phyloP scores from a whole-genome alignment of 2,888 invertebrate species.

The Willowsia nigromaculata region DNA sequence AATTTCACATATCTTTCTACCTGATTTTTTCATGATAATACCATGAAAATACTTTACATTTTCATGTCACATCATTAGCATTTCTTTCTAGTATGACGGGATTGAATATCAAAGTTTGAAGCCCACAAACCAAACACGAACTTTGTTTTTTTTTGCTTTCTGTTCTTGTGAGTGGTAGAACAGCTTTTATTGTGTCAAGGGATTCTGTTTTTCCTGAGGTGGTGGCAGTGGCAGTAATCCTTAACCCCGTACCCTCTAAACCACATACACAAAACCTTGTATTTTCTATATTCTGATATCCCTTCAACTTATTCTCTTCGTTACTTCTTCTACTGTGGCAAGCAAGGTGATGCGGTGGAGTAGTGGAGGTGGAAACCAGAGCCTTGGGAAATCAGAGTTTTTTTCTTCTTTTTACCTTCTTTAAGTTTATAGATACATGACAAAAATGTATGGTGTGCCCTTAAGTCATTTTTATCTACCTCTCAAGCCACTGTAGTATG shows the following conservation, averaged over 20 bases:
- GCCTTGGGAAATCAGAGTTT: slow-evolving; percentile 48
- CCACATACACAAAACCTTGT: neutral
- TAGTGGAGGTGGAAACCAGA: slow-evolving; percentile 27
- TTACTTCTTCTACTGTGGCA: neutral
- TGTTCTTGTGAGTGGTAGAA: neutral
- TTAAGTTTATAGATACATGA: neutral
- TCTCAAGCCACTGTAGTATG: neutral
- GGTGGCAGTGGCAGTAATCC: slow-evolving; percentile 5
- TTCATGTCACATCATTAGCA: no score
- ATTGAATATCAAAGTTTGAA: no score
- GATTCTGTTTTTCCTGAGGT: neutral
- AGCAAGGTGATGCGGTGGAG: neutral
- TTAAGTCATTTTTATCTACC: slow-evolving; percentile 11
- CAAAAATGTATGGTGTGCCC: slow-evolving; percentile 10
- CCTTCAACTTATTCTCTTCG: neutral
- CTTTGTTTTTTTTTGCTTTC: neutral
- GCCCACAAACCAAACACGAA: neutral
- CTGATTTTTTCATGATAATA: no score
- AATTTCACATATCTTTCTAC: no score
- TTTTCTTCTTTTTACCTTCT: neutral
- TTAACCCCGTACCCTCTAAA: neutral
- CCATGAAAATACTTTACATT: no score
- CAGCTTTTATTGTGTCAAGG: slow-evolving; percentile 7
- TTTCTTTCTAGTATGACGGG: no score
- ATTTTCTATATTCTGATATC: neutral